A percentile compares a stretch with the other conserved stretches of the same genome.
These are phyloP conservation scores for Geococcyx californianus DNA, from an alignment of 2,113 vertebrate genomes.

Conservation along the genomic window DNA sequence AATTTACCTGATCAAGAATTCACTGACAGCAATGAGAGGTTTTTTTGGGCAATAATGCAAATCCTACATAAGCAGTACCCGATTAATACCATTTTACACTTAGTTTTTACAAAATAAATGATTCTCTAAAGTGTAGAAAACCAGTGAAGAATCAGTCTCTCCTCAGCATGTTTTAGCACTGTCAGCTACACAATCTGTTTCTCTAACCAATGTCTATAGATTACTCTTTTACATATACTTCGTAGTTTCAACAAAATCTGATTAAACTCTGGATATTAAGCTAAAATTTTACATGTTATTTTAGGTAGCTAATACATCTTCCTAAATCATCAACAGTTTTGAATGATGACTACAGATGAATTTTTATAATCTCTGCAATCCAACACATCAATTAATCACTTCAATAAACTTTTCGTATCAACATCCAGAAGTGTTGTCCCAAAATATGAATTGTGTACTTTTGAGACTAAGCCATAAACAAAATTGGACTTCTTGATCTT, in stretches of 20 bases:
- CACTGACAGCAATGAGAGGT: background rate
- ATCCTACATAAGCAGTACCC: background rate
- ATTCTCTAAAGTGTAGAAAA: background rate
- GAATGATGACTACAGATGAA: constrained; percentile 27
- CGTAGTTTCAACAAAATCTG: background rate
- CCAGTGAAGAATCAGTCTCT: background rate
- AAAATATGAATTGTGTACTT: background rate
- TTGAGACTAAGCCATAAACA: background rate
- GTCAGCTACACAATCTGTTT: background rate
- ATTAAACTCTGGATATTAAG: background rate
- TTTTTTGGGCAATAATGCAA: background rate
- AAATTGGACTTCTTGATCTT: too few species aligned
- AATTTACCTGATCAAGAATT: background rate
- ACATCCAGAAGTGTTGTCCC: background rate
- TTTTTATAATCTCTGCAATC: constrained; percentile 39
- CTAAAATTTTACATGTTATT: background rate
- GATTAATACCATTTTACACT: background rate
- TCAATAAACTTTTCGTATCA: background rate
- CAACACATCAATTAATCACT: constrained; percentile 33
- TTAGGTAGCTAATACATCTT: constrained; percentile 9
- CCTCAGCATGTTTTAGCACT: background rate
- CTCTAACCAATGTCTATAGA: background rate
- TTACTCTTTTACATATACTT: background rate
- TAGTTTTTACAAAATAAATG: background rate
- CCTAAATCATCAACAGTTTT: background rate